A percentile compares a stretch with the other conserved stretches of the same genome.
Evolutionary conservation across 2,888 invertebrate genomes (phyloP).

Genomic region (Nycteola revayana): DNA sequence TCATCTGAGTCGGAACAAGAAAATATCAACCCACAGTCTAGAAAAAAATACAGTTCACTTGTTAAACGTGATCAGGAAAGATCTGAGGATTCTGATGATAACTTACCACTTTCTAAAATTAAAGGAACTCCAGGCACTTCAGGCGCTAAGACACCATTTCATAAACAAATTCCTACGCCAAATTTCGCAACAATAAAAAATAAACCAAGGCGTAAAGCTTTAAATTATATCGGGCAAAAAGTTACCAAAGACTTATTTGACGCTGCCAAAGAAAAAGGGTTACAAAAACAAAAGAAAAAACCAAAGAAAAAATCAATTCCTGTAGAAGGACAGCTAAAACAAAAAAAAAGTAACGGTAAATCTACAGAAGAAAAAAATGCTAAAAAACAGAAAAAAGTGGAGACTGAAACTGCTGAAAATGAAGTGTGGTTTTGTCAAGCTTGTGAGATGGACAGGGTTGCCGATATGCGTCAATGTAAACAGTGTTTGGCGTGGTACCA

Average conservation of each 20-base stretch:
- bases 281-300: background rate
- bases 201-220: constrained; percentile 9
- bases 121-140: background rate
- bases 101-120: constrained; percentile 3
- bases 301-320: background rate
- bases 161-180: constrained; percentile 11
- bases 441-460: constrained; percentile 5
- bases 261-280: constrained; percentile 6
- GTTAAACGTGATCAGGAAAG: constrained; percentile 1
- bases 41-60: constrained; percentile 1
- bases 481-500: constrained; percentile 10
- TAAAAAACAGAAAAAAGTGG: too few species aligned
- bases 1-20: constrained; percentile 9
- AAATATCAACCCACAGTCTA: constrained; percentile 1
- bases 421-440: constrained; percentile 8
- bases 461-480: constrained; percentile 8
- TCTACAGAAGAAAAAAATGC: background rate
- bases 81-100: constrained; percentile 2
- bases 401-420: too few species aligned
- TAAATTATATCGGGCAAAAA: constrained; percentile 14
- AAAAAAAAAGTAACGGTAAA: background rate
- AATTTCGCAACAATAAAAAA: constrained; percentile 8
- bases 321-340: background rate
- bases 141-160: constrained; percentile 5
- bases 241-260: constrained; percentile 15